Base-by-base conservation (phyloP, 2,888 invertebrate genomes). In the Eupithecia insigniata region DNA sequence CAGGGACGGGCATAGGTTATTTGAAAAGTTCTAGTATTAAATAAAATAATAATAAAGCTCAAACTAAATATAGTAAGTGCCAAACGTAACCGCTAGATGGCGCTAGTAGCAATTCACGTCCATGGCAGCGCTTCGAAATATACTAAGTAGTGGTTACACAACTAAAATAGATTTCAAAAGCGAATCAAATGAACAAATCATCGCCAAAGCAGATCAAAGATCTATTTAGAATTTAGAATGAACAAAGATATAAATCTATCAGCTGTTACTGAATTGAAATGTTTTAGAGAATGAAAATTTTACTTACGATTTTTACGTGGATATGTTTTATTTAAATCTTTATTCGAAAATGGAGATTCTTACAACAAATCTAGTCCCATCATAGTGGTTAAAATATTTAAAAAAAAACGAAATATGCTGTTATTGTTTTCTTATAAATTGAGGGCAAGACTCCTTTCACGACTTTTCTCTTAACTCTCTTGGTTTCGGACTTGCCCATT, bases 141-240 rank as follows among this genome's bases (percentile, higher is more conserved):
- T n/a, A n/a, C n/a, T n/a, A n/a, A n/a, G 26, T 1, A 55, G 26
- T 5, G 14, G 34, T 36, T 39, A 68, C 61, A 58, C 64, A 65
- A 68, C 75, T 61, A 64, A 76, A 69, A 39, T 62, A 76, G 70
- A 74, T 72, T 77, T 69, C 66, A 22, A 66, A 30, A 61, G 46
- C 68, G 26, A 79, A 80, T 77, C 36, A 71, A 74, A 82, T 82
- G 74, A 78, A 80, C 79, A 64, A 70, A 60, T 81, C 83, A 81
- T 75, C 81, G 69, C 78, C 16, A 12, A 30, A 61, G 51, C 71
- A 76, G 75, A 71, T 79, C 77, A 79, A 79, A 77, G 73, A 46
- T 30, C 72, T 78, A 78, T 76, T 75, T 72, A 74, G 76, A 76
- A 60, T 71, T 68, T 65, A 30, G 22, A 67, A 36, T 51, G 67